Evolutionary conservation across 2,113 vertebrate genomes (phyloP).

Genomic region (Barbus barbus): DNA sequence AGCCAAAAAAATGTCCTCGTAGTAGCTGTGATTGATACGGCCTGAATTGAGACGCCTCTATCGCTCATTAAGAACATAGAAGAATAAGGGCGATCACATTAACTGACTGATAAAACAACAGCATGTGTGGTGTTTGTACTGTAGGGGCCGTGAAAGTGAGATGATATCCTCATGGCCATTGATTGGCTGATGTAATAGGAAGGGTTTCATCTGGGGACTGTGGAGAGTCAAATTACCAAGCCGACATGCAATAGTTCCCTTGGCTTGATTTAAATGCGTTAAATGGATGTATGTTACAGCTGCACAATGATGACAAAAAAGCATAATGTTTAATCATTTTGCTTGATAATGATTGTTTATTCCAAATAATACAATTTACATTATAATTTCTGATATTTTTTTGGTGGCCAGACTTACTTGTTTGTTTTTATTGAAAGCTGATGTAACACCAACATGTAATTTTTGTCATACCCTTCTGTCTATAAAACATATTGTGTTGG

Average conservation of each 20-base stretch:
- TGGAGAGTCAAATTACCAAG: constrained; percentile 20
- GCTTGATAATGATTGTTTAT: not conserved
- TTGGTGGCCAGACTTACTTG: too few species aligned
- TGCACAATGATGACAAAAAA: not conserved
- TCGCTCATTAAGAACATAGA: constrained; percentile 45
- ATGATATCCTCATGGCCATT: constrained; percentile 1
- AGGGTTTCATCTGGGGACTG: not conserved
- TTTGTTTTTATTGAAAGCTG: too few species aligned
- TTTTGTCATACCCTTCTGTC: too few species aligned
- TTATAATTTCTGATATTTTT: not conserved
- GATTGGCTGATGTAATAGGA: constrained; percentile 23
- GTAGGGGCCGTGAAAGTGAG: not conserved
- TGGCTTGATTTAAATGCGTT: constrained; percentile 27
- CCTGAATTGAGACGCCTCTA: constrained; percentile 42
- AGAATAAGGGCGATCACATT: constrained; percentile 23
- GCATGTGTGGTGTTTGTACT: not conserved
- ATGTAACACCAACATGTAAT: too few species aligned
- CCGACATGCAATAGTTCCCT: not conserved
- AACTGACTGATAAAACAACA: constrained; percentile 33
- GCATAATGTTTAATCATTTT: not conserved
- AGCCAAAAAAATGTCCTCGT: constrained; percentile 18
- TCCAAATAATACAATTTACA: not conserved
- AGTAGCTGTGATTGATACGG: constrained; percentile 32
- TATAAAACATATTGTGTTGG: too few species aligned
- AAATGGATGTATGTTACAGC: not conserved